phyloP scores from a whole-genome alignment of 1,140 invertebrate species.

The Drosophila fuyamai region DNA sequence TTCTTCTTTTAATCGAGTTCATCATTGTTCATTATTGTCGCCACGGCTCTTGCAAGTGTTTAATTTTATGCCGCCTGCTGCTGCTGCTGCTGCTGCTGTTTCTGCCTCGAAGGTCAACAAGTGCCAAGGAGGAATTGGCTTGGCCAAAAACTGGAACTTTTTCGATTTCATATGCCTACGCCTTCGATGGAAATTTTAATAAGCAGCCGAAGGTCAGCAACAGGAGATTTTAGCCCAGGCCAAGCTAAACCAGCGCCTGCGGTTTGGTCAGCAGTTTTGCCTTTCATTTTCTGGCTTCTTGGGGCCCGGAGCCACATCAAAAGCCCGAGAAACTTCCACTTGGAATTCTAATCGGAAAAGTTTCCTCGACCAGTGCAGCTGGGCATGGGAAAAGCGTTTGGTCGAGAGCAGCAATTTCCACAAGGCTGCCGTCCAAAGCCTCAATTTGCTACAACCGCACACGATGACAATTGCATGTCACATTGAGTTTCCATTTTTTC shows the following conservation, averaged over 20 bases:
- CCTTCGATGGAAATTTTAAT: slow-evolving; percentile 82
- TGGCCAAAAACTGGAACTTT: slow-evolving; percentile 67
- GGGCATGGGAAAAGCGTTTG: slow-evolving; percentile 66
- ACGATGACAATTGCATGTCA: slow-evolving; percentile 76
- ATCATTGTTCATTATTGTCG: slow-evolving; percentile 82
- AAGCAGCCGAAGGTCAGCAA: slow-evolving; percentile 73
- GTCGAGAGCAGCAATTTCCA: slow-evolving; percentile 39
- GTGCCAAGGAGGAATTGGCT: slow-evolving; percentile 78
- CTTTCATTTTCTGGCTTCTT: slow-evolving; percentile 59
- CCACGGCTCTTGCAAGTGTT: slow-evolving; percentile 73
- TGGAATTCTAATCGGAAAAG: slow-evolving; percentile 50
- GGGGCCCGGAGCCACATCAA: slow-evolving; percentile 28
- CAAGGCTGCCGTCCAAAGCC: slow-evolving; percentile 58
- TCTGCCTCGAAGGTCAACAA: slow-evolving; percentile 77
- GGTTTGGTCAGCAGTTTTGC: slow-evolving; percentile 64
- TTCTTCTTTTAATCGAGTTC: slow-evolving; percentile 78
- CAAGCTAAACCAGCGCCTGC: slow-evolving; percentile 31
- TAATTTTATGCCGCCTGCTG: slow-evolving; percentile 79
- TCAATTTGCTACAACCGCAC: slow-evolving; percentile 70
- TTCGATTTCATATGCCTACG: slow-evolving; percentile 56
- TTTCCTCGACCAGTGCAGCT: slow-evolving; percentile 29
- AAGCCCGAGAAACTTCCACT: slow-evolving; percentile 23
- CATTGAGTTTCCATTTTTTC: slow-evolving; percentile 42
- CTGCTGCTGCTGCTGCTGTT: slow-evolving; percentile 16
- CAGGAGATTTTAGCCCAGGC: slow-evolving; percentile 50